phyloP scores from a whole-genome alignment of 2,888 invertebrate genomes.

The Clitarchus hookeri region DNA sequence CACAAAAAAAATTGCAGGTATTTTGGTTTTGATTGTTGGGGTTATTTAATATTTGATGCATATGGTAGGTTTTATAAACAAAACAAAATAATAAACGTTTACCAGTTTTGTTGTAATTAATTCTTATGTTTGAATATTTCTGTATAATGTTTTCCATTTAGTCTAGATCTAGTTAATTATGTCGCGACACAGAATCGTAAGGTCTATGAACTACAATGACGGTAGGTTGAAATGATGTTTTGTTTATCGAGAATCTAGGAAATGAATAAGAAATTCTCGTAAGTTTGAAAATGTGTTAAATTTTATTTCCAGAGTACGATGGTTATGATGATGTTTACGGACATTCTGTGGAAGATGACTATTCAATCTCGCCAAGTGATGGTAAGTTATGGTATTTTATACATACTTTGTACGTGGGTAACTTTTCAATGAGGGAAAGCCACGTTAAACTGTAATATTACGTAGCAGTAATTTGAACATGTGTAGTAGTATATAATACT shows the following conservation, averaged over 20 bases:
- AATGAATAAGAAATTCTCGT: not conserved
- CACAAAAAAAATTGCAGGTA: no score
- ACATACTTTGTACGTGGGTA: no score
- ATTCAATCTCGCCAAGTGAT: constrained; percentile 87
- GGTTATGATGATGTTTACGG: constrained; percentile 90
- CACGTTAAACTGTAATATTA: no score
- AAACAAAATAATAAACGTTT: no score
- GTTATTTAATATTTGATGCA: no score
- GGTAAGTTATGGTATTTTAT: constrained; percentile 49
- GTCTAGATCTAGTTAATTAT: constrained; percentile 57
- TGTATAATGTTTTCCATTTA: not conserved
- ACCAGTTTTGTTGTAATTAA: no score
- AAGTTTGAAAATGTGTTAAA: not conserved
- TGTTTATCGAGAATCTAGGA: not conserved
- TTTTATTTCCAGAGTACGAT: constrained; percentile 73
- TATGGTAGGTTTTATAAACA: no score
- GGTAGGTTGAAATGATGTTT: constrained; percentile 56
- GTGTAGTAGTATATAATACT: no score
- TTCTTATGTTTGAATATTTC: no score
- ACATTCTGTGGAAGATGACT: constrained; percentile 92
- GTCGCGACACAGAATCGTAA: constrained; percentile 86
- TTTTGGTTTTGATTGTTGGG: no score
- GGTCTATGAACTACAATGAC: constrained; percentile 83
- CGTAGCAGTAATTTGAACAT: no score
- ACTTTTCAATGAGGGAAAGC: no score